These are phyloP conservation scores for Amphiprion clarkii DNA, from an alignment of 2,797 vertebrate species.

Conservation along the genomic window DNA sequence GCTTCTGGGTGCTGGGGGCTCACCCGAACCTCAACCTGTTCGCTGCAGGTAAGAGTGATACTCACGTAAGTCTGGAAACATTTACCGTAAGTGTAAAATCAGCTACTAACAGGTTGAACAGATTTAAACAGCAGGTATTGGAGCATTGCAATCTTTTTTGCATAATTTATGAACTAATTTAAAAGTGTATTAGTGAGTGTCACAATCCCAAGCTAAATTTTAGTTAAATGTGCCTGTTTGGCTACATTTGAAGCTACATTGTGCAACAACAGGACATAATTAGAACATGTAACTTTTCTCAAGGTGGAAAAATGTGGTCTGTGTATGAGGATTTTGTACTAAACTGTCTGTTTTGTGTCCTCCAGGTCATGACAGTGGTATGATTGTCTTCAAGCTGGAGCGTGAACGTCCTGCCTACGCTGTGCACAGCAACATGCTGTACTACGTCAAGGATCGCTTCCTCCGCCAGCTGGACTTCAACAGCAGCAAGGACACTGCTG, in stretches of 20 bases:
- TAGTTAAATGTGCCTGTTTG: no score
- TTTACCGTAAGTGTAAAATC: not conserved
- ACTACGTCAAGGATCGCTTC: constrained; percentile 97
- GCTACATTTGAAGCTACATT: no score
- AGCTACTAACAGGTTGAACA: no score
- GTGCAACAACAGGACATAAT: not conserved
- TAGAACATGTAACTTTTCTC: not conserved
- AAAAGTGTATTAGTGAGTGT: no score
- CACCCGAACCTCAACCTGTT: constrained; percentile 99
- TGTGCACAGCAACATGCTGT: constrained; percentile 93
- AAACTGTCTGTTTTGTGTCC: constrained; percentile 2
- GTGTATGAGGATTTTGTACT: not conserved
- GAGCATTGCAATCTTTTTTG: no score
- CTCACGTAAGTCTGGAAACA: not conserved
- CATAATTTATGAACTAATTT: no score
- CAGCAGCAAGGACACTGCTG: constrained; percentile 96
- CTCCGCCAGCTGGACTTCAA: constrained; percentile 96
- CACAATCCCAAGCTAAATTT: no score
- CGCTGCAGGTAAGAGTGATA: constrained; percentile 88
- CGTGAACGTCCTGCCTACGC: constrained; percentile 95
- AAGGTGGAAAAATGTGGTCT: not conserved
- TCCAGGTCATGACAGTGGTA: constrained; percentile 95
- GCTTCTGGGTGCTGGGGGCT: constrained; percentile 97
- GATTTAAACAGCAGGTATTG: no score
- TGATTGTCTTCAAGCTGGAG: constrained; percentile 98